phyloP scores from a whole-genome alignment of 1,140 invertebrate genomes.

The Aphelenchoides avenae region DNA sequence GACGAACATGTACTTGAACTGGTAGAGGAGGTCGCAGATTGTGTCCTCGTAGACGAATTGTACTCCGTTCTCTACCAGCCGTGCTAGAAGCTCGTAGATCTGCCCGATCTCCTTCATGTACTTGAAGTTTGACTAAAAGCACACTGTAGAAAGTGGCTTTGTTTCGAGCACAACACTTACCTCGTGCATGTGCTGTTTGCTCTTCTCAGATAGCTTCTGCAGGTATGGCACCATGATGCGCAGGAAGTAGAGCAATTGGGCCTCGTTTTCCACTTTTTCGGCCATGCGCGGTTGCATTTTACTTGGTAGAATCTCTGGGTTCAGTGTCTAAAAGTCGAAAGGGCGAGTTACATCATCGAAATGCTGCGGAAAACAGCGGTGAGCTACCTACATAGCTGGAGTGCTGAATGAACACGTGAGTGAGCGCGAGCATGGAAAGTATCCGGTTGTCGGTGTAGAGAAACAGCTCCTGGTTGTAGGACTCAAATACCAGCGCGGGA shows the following conservation, averaged over 20 bases:
- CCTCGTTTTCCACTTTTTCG: constrained; percentile 39
- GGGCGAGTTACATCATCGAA: no score
- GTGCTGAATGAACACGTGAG: constrained; percentile 39
- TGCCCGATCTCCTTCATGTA: constrained; percentile 30
- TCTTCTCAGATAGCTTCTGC: constrained; percentile 34
- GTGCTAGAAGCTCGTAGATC: constrained; percentile 36
- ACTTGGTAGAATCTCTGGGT: no score
- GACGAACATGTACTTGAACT: constrained; percentile 46
- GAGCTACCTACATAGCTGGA: constrained; percentile 30
- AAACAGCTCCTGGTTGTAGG: constrained; percentile 35
- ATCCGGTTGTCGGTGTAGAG: constrained; percentile 37
- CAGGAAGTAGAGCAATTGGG: constrained; percentile 39
- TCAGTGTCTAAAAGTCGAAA: no score
- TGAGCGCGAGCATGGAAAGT: constrained; percentile 39
- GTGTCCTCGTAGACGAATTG: constrained; percentile 36
- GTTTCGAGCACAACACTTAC: constrained; percentile 11
- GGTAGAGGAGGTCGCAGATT: constrained; percentile 40
- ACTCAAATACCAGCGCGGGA: constrained; percentile 34
- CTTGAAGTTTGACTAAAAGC: constrained; percentile 11
- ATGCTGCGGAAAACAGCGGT: no score
- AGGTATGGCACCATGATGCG: constrained; percentile 41
- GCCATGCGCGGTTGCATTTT: no score
- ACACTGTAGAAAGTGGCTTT: no score
- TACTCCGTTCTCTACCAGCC: constrained; percentile 30
- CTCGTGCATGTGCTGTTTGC: constrained; percentile 36